Evolutionary conservation across 2,888 invertebrate genomes (phyloP).

Genomic region (Resseliella maxima): DNA sequence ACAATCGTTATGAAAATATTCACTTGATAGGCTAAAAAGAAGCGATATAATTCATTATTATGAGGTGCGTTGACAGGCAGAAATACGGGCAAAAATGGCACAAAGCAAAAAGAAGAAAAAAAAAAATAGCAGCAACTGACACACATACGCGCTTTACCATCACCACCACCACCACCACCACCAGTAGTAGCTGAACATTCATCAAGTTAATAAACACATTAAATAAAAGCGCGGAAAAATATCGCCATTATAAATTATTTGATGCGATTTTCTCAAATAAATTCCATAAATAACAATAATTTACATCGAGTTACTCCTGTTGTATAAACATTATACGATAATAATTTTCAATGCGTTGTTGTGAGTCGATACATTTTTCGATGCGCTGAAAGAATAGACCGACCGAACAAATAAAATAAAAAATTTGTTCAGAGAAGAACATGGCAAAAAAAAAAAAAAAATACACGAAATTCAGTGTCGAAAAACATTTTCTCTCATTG

Average conservation of each 20-base stretch:
- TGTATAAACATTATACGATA: conserved; percentile 23
- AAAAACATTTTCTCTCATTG: neutral
- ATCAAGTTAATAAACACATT: conserved; percentile 53
- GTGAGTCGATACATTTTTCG: neutral
- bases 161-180: no score
- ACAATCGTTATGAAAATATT: neutral
- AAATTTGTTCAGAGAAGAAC: neutral
- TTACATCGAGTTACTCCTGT: neutral
- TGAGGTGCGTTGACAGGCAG: neutral
- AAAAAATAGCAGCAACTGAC: neutral
- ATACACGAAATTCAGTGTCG: neutral
- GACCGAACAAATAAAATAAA: no score
- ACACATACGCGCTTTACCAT: conserved; percentile 31
- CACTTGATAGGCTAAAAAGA: neutral
- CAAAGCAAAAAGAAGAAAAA: neutral
- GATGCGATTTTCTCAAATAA: conserved; percentile 51
- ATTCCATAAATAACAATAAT: conserved; percentile 44
- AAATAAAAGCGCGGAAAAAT: conserved; percentile 50
- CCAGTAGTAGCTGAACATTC: neutral
- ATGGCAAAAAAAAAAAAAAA: neutral
- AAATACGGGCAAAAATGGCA: neutral
- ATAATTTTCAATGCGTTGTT: neutral
- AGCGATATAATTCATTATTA: conserved; percentile 26
- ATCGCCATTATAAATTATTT: conserved; percentile 51
- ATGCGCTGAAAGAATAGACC: neutral